Conservation (phyloP, 2,888 invertebrate genomes). For the Drosophila affinis region DNA sequence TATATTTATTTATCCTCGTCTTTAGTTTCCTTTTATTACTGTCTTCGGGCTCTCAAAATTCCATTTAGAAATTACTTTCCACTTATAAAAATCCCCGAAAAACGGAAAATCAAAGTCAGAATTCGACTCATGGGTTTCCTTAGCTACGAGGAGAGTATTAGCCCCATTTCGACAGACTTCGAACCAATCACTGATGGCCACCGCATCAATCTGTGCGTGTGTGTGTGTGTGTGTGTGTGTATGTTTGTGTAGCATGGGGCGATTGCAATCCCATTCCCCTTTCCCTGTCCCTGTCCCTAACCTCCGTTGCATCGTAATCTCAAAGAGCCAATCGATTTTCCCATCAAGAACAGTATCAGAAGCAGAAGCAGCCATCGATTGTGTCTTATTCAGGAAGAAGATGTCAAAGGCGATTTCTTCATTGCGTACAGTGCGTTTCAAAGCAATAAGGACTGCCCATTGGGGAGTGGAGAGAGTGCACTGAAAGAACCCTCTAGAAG, state of each 20-base stretch:
- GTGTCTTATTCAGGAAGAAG: slow-evolving; percentile 27
- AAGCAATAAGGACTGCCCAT: slow-evolving; percentile 11
- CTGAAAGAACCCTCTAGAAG: background rate
- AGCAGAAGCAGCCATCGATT: slow-evolving; percentile 32
- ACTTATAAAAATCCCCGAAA: background rate
- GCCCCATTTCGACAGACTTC: slow-evolving; percentile 1
- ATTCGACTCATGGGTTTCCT: background rate
- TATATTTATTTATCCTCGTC: too few relatives aligned
- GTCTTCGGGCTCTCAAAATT: background rate
- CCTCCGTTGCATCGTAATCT: background rate
- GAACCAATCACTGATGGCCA: slow-evolving; percentile 22
- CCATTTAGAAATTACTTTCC: background rate
- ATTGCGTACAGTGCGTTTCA: slow-evolving; percentile 7
- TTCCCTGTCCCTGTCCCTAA: background rate
- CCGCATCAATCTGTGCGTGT: slow-evolving; percentile 17
- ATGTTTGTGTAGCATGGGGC: slow-evolving; percentile 16
- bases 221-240: background rate
- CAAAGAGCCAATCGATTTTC: slow-evolving; percentile 32
- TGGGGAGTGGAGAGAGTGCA: background rate
- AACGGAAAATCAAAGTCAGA: background rate
- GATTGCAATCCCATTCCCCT: slow-evolving; percentile 3
- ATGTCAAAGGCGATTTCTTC: slow-evolving; percentile 26
- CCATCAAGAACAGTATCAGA: slow-evolving; percentile 6
- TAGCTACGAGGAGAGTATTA: background rate
- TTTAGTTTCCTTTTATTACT: too few relatives aligned